These are phyloP conservation scores for Drosophila limbata DNA, from an alignment of 2,888 invertebrate genomes.

Conservation along the genomic window DNA sequence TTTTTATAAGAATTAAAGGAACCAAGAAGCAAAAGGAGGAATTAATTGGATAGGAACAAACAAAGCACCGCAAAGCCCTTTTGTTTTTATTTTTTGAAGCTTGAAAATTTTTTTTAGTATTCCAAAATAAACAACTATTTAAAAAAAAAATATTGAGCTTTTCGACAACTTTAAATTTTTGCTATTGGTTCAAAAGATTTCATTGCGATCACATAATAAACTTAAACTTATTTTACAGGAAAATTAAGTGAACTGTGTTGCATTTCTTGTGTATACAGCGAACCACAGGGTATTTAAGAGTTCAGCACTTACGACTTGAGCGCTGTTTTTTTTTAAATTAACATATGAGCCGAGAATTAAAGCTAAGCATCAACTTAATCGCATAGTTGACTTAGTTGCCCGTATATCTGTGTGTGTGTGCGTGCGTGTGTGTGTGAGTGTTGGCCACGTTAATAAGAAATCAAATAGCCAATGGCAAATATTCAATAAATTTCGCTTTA, in stretches of 20 bases:
- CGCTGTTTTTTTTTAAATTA: slow-evolving; percentile 53
- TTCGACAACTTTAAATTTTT: no score
- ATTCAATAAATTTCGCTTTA: slow-evolving; percentile 81
- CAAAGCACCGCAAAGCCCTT: no score
- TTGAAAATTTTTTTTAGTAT: no score
- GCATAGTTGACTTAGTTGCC: slow-evolving; percentile 24
- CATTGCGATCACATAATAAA: no score
- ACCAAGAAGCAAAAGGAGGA: no score
- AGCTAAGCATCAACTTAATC: slow-evolving; percentile 17
- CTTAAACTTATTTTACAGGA: no score
- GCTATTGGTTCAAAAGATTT: no score
- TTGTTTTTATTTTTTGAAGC: no score
- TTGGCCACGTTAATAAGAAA: slow-evolving; percentile 76
- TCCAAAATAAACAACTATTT: no score
- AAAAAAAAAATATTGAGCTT: no score
- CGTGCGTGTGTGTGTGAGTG: slow-evolving; percentile 2
- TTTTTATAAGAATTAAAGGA: no score
- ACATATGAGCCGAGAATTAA: slow-evolving; percentile 51
- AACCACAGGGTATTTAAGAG: background rate
- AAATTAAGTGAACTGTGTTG: background rate
- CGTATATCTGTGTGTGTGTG: slow-evolving; percentile 1
- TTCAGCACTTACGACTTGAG: background rate
- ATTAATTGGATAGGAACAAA: no score
- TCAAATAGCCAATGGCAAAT: slow-evolving; percentile 81
- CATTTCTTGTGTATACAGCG: background rate